A percentile compares a stretch with the other conserved stretches of the same genome.
These are phyloP conservation scores for Micoletzkya japonica DNA, from an alignment of 2,888 invertebrate genomes.

Conservation along the genomic window DNA sequence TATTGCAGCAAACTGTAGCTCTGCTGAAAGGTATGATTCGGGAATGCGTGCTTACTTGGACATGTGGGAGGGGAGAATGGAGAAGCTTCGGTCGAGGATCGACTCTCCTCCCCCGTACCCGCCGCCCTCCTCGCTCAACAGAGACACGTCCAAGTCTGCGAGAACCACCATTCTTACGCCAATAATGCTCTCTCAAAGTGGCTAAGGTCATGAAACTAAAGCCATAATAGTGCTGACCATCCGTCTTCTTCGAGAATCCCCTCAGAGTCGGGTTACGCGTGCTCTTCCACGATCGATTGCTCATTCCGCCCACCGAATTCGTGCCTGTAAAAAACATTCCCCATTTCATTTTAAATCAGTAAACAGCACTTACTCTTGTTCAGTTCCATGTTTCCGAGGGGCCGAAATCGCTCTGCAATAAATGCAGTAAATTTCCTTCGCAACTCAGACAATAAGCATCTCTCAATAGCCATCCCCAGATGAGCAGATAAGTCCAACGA, in stretches of 20 bases:
- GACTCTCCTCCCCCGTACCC: neutral
- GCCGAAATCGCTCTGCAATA: conserved; percentile 21
- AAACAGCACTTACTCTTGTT: conserved; percentile 19
- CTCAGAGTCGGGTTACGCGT: conserved; percentile 25
- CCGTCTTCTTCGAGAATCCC: conserved; percentile 28
- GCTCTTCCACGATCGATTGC: conserved; percentile 25
- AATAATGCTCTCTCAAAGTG: too few relatives aligned
- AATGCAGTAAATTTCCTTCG: neutral
- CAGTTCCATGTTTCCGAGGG: conserved; percentile 20
- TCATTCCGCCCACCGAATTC: conserved; percentile 13
- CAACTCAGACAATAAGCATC: too few relatives aligned
- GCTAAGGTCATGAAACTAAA: too few relatives aligned
- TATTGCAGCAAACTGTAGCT: too few relatives aligned
- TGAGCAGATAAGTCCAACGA: neutral
- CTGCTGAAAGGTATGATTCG: too few relatives aligned
- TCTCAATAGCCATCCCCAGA: neutral
- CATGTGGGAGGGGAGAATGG: too few relatives aligned
- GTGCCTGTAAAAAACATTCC: conserved; percentile 2
- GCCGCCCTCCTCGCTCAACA: conserved; percentile 18
- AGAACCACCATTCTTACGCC: neutral
- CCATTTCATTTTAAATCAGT: neutral
- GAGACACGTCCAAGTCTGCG: conserved; percentile 25
- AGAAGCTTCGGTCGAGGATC: too few relatives aligned
- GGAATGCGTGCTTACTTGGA: too few relatives aligned
- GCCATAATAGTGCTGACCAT: too few relatives aligned